phyloP scores from a whole-genome alignment of 2,113 vertebrate species.

The Vulpes lagopus region DNA sequence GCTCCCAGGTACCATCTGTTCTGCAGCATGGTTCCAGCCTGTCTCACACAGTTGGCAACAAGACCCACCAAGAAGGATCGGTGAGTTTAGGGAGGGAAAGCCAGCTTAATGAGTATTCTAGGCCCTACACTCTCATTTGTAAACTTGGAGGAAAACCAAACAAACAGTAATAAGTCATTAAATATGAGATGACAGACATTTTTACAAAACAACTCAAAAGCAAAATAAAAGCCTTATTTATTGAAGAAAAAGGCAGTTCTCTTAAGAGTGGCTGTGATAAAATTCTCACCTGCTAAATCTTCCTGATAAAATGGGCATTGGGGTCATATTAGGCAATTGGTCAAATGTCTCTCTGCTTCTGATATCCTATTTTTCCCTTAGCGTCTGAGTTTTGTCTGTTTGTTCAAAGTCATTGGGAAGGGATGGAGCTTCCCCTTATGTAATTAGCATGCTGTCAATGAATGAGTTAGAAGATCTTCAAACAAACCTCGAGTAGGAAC shows the following conservation, averaged over 20 bases:
- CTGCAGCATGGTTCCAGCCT: not conserved
- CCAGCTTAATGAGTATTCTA: not conserved
- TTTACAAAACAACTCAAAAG: constrained; percentile 13
- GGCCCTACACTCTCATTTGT: not conserved
- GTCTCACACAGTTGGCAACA: not conserved
- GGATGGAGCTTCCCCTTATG: not conserved
- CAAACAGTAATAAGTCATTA: not conserved
- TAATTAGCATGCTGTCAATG: not conserved
- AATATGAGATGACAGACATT: not conserved
- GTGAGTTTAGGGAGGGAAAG: not conserved
- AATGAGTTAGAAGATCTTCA: not conserved
- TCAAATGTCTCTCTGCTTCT: not conserved
- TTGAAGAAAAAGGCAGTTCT: not conserved
- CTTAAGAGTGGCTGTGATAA: not conserved
- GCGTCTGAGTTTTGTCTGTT: not conserved
- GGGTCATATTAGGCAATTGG: not conserved
- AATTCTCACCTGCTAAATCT: not conserved
- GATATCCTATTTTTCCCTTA: not conserved
- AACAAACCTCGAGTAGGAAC: not conserved
- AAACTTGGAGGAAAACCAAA: not conserved
- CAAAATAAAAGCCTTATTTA: not conserved
- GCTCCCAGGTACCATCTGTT: not conserved
- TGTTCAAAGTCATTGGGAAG: not conserved
- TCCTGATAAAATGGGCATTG: not conserved
- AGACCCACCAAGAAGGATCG: not conserved